Base-by-base conservation (phyloP, 2,888 invertebrate genomes). In the Epinotia bilunana region DNA sequence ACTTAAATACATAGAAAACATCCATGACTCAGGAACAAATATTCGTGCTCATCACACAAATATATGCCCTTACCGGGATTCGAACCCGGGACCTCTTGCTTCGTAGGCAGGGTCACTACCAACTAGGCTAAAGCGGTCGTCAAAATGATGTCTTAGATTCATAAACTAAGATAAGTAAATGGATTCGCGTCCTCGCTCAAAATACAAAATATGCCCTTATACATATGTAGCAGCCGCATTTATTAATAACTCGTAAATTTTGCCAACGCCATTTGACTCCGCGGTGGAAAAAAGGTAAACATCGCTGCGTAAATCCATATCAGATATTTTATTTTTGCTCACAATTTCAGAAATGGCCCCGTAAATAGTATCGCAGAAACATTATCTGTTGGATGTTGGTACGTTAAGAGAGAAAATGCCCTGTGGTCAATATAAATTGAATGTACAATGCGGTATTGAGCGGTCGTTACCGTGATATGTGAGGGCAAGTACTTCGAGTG, bases 381-480 rank as follows among this genome's bases (percentile, higher is more conserved):
- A 82, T 86, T 82, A 82, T 79, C 80, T 80, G 78, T 77, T 63
- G 70, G 64, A 73, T 72, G 46, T 46, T 46, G 39, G 33, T 73
- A 75, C 76, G 83, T 83, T 83, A 83, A 85, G 83, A 84, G 83
- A 86, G 86, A 88, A 84, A 87, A 89, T 87, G 87, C 87, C 86
- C 87, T 87, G 88, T 90, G 87, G 90, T 88, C 87, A 87, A 82
- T 85, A 90, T 90, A 90, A 90, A 91, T 91, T 90, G 87, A 88
- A 87, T 88, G 83, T 84, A 88, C 87, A 89, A 89, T 87, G 87
- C 84, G 79, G 85, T 87, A 88, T 86, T 87, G 87, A 90, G 85
- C 83, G 87, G 89, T 89, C 88, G 87, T 90, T 90, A 89, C 83
- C 80, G 83, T 88, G 88, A 90, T 88, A 87, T 89, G 89, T 88